phyloP scores from a whole-genome alignment of 1,140 invertebrate genomes.

The Drosophila saltans region DNA sequence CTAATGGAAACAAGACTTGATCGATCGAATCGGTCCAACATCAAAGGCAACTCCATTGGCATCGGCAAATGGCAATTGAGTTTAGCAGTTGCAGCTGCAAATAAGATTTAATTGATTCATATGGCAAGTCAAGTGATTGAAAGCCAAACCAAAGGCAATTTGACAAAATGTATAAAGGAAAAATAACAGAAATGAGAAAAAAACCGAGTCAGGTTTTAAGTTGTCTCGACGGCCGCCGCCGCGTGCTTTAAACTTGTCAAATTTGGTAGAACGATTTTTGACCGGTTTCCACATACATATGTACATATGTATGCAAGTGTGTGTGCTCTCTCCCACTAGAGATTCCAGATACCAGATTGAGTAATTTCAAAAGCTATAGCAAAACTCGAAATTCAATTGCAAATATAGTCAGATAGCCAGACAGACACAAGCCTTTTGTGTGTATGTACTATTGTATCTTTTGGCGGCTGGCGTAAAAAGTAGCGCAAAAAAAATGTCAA shows the following conservation, averaged over 20 bases:
- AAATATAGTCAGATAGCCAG: slow-evolving; percentile 21
- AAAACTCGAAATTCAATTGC: slow-evolving; percentile 34
- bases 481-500: slow-evolving; percentile 73
- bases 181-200: slow-evolving; percentile 38
- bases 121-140: slow-evolving; percentile 64
- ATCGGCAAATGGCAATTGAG: slow-evolving; percentile 37
- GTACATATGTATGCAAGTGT: neutral
- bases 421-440: slow-evolving; percentile 30
- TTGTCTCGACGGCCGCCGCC: slow-evolving; percentile 16
- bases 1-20: slow-evolving; percentile 22
- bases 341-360: slow-evolving; percentile 51
- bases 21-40: slow-evolving; percentile 35
- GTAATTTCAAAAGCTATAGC: slow-evolving; percentile 51
- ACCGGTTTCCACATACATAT: slow-evolving; percentile 59
- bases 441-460: slow-evolving; percentile 45
- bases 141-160: slow-evolving; percentile 39
- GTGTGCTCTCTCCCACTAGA: slow-evolving; percentile 32
- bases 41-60: slow-evolving; percentile 54
- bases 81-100: slow-evolving; percentile 60
- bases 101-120: slow-evolving; percentile 67
- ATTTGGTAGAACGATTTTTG: slow-evolving; percentile 78
- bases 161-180: slow-evolving; percentile 34
- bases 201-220: slow-evolving; percentile 32
- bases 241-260: slow-evolving; percentile 61
- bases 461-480: slow-evolving; percentile 55